Evolutionary conservation across 2,797 vertebrate species (phyloP), one percentile per base, ranked within the genome.

Genomic region (Pipistrellus pipistrellus): DNA sequence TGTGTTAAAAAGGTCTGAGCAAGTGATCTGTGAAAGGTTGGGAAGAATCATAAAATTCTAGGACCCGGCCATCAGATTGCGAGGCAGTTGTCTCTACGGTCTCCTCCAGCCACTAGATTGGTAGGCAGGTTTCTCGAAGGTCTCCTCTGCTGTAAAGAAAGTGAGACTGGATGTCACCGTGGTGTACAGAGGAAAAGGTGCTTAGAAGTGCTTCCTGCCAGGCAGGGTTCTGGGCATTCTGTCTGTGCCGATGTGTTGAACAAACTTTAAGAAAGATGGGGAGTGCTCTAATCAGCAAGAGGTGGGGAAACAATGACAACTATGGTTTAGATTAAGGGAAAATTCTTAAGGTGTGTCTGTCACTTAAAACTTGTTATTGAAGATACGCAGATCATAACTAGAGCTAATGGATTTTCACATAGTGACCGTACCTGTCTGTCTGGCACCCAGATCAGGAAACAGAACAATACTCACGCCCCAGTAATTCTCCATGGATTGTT

Each of bases 111-210:
- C 30, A 13, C 57, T 12, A 18, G 30, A 59, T 44, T 30, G 11
- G 18, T 13, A 25, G 64, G 66, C 4, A 73, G 75, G 27, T 3
- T 12, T 80, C 30, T 57, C 20, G 12, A 14, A 4, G 11, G n/a
- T 84, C 69, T 41, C 44, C 48, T 78, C 32, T 17, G 3, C 51
- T 8, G 20, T 25, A 3, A 85, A 71, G 73, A 85, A 41, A 38
- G 8, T 0, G 2, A 35, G 25, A 9, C 64, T 17, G 48, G 35
- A 30, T n/a, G 25, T 81, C 13, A 4, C 2, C 0, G 3, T 21
- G 68, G 7, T 18, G 23, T 7, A 1, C 51, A 21, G 3, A 59
- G 44, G 25, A 23, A 27, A 55, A 64, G n/a, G 57, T 0, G 0
- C 25, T 21, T 38, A 25, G 17, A 91, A 38, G 21, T 9, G 62